Conservation (phyloP, 2,797 vertebrate genomes). For the Petrocephalus sullivani region DNA sequence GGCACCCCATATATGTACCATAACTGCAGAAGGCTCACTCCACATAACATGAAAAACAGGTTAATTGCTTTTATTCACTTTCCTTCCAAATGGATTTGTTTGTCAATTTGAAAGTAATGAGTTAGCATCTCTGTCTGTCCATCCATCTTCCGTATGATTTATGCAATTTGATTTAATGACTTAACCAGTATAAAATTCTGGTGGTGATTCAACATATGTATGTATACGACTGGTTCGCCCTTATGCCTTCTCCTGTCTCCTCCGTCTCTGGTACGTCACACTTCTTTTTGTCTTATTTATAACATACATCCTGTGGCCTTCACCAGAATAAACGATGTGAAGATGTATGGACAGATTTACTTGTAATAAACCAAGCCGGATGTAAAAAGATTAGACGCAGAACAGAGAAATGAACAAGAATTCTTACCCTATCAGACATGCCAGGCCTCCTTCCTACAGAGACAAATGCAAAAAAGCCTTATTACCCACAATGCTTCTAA, state of each 20-base stretch:
- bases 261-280: too few species aligned
- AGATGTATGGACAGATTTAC: background rate
- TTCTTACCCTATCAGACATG: conserved; percentile 38
- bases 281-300: background rate
- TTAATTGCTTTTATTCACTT: background rate
- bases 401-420: background rate
- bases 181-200: background rate
- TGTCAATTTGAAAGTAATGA: background rate
- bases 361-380: background rate
- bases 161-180: background rate
- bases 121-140: background rate
- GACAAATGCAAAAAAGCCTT: background rate
- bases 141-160: background rate
- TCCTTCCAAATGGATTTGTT: background rate
- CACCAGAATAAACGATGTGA: background rate
- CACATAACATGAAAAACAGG: background rate
- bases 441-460: conserved; percentile 34
- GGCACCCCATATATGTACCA: background rate
- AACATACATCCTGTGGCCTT: background rate
- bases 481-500: background rate
- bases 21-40: background rate
- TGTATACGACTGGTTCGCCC: too few species aligned
- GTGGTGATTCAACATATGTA: background rate
- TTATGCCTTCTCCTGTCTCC: too few species aligned
- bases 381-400: background rate